phyloP scores from a whole-genome alignment of 64 coral and sea anemone species.

The Platygyra sinensis region DNA sequence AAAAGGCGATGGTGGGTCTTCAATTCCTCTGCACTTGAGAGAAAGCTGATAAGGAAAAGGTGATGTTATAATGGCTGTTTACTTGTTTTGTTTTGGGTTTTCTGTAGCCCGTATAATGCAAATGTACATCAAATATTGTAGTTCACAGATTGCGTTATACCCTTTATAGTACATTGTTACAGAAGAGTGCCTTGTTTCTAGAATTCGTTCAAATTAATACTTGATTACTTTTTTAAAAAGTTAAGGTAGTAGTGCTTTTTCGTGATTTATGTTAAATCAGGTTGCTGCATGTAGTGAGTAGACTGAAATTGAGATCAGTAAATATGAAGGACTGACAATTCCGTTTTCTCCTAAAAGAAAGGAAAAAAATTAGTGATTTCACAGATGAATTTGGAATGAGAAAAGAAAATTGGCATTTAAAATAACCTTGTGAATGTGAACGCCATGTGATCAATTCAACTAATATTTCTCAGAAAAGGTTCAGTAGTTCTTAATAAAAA shows the following conservation, averaged over 20 bases:
- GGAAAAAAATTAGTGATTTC: background rate
- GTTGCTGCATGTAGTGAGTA: background rate
- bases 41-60: background rate
- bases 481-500: background rate
- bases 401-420: constrained; percentile 23
- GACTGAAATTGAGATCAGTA: too few species aligned
- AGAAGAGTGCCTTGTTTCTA: too few species aligned
- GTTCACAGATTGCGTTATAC: too few species aligned
- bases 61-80: background rate
- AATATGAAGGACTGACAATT: background rate
- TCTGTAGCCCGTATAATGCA: background rate
- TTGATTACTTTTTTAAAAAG: too few species aligned
- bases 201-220: too few species aligned
- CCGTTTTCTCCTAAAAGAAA: background rate
- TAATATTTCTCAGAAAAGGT: too few species aligned
- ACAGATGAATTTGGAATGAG: background rate
- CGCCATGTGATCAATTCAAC: background rate
- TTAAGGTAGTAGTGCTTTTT: too few species aligned
- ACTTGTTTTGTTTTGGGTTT: background rate
- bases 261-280: too few species aligned
- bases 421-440: background rate
- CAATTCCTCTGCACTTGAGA: background rate
- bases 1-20: background rate
- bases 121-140: too few species aligned
- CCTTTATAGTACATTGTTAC: too few species aligned